Evolutionary conservation across 2,113 vertebrate species (phyloP).

Genomic region (Caranx ignobilis): DNA sequence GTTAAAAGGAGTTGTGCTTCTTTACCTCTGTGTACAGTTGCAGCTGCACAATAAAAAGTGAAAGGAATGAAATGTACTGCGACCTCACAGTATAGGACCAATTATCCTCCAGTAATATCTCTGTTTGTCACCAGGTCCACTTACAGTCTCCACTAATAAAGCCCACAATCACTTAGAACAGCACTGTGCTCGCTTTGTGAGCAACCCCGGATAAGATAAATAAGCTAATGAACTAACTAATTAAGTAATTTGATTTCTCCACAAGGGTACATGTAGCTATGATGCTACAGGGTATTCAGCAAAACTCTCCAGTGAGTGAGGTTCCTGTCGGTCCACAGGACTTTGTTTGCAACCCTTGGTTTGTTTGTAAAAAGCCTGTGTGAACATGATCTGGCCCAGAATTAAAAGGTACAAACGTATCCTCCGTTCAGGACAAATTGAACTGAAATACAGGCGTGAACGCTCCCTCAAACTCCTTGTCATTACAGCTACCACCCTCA

Average conservation of each 20-base stretch:
- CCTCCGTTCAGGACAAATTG: background rate
- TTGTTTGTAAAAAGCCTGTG: background rate
- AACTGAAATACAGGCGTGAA: slow-evolving; percentile 28
- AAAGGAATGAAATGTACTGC: background rate
- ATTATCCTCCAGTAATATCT: background rate
- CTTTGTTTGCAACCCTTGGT: background rate
- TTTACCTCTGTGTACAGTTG: background rate
- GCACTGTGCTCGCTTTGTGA: background rate
- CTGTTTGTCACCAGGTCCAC: background rate
- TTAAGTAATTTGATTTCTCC: background rate
- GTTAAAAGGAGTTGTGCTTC: background rate
- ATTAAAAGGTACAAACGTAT: background rate
- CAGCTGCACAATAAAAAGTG: background rate
- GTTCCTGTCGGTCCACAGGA: background rate
- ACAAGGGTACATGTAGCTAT: background rate
- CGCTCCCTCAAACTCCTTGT: background rate
- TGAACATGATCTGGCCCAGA: background rate
- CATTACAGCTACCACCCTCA: background rate
- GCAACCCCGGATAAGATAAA: background rate
- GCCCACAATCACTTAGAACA: background rate
- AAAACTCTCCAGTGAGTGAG: background rate
- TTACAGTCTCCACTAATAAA: background rate
- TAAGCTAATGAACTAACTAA: background rate
- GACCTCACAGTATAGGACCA: background rate
- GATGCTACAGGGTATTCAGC: background rate